Base-by-base conservation (phyloP, 2,113 vertebrate genomes). In the Lucifuga dentata region DNA sequence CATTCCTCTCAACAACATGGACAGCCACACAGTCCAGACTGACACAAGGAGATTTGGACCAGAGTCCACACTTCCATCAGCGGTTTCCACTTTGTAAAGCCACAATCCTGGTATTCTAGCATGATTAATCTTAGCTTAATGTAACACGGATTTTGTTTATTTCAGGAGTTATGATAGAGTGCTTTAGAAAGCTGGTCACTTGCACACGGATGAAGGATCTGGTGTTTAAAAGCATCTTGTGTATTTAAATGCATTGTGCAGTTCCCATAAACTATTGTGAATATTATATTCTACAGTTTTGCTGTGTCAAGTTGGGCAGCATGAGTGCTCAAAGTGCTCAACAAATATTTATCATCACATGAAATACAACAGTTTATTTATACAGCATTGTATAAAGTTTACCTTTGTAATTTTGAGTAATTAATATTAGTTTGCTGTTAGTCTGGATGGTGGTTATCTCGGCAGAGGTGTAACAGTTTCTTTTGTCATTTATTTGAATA, bases 1-100 rank as follows among this genome's bases (percentile, higher is more conserved):
- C 2, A 78, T 88, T 50, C 87, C 85, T 0, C 65, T 89, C 38
- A 76, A 84, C 43, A 78, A 69, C 46, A 44, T 88, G 39, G 66
- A 74, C 56, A 90, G 84, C 32, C 76, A 86, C 35, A 90, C 72
- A 0, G 77, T 40, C 48, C 81, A 82, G 3, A 76, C 59, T 5
- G 77, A 83, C 59, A 70, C 51, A 2, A 75, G 57, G 56, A 72
- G 48, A 24, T 79, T 66, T 3, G 21, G 11, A 0, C 73, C 73
- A 2, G 51, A 80, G 35, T 41, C 81, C 19, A 9, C 74, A 11
- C 58, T 87, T 1, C 88, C 89, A 8, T 73, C 81, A 11, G 71
- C 33, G 2, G 41, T 40, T 24, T 60, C 79, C 13, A 53, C 6
- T 1, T 26, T 78, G 43, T 88, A 40, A 70, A 24, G 41, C 17